Evolutionary conservation across 2,888 invertebrate genomes (phyloP).

Genomic region (Volucella zonaria): DNA sequence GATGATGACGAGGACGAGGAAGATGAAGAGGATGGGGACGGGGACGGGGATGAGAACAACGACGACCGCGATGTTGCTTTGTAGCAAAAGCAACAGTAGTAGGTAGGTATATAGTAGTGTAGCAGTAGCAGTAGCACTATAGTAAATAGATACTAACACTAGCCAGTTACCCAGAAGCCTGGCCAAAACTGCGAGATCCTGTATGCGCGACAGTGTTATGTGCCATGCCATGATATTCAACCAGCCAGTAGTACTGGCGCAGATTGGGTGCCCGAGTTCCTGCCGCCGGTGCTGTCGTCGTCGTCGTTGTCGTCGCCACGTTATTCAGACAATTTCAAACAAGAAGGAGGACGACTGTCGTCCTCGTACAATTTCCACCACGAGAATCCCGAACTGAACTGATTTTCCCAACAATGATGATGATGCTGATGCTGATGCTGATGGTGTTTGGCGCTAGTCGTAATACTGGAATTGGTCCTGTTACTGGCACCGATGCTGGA

Average conservation of each 20-base stretch:
- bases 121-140: constrained; percentile 34
- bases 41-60: too few species aligned
- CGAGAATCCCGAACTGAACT: constrained; percentile 50
- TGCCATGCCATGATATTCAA: constrained; percentile 48
- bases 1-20: too few species aligned
- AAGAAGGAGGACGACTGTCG: constrained; percentile 67
- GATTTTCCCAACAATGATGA: constrained; percentile 64
- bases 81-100: constrained; percentile 43
- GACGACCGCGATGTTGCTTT: constrained; percentile 34
- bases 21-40: too few species aligned
- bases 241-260: constrained; percentile 71
- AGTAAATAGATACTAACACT: neutral
- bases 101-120: constrained; percentile 28
- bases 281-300: constrained; percentile 63
- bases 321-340: constrained; percentile 56
- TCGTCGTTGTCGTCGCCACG: constrained; percentile 57
- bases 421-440: constrained; percentile 71
- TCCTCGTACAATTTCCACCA: constrained; percentile 67
- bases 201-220: constrained; percentile 70
- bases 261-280: constrained; percentile 73
- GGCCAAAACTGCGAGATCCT: constrained; percentile 60
- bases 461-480: neutral
- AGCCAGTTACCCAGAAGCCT: constrained; percentile 17
- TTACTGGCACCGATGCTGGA: neutral
- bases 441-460: constrained; percentile 58